These are phyloP conservation scores for Porphyrio hochstetteri DNA, from an alignment of 2,113 vertebrate species.

Conservation along the genomic window DNA sequence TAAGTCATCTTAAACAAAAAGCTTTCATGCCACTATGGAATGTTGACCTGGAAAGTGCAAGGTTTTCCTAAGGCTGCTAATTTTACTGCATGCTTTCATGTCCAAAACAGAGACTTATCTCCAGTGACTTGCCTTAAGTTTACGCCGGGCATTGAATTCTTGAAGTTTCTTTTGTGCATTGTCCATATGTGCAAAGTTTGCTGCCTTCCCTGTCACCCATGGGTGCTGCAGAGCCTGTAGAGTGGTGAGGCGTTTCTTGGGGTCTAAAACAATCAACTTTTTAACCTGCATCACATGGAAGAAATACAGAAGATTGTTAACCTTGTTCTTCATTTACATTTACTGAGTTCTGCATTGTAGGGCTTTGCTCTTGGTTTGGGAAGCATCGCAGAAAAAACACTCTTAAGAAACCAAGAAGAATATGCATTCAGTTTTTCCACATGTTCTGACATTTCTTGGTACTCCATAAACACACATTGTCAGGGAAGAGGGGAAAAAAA, in stretches of 20 bases:
- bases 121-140: constrained; percentile 82
- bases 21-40: background rate
- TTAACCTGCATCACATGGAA: constrained; percentile 77
- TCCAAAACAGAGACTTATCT: background rate
- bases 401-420: background rate
- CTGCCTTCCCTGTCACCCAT: constrained; percentile 89
- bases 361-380: background rate
- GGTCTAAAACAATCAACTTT: constrained; percentile 88
- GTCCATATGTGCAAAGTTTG: constrained; percentile 90
- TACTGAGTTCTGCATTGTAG: background rate
- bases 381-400: background rate
- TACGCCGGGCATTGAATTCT: constrained; percentile 89
- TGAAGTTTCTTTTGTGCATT: constrained; percentile 90
- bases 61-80: background rate
- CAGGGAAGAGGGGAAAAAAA: background rate
- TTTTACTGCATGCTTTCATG: background rate
- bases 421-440: background rate
- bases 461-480: background rate
- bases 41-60: background rate
- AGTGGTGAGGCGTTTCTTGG: constrained; percentile 86
- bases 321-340: background rate
- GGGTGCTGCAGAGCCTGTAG: constrained; percentile 88
- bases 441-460: background rate
- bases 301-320: background rate
- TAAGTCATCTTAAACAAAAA: background rate